A percentile compares a stretch with the other conserved stretches of the same genome.
Conservation (phyloP, 2,888 invertebrate genomes). For the Lampropteryx suffumata region DNA sequence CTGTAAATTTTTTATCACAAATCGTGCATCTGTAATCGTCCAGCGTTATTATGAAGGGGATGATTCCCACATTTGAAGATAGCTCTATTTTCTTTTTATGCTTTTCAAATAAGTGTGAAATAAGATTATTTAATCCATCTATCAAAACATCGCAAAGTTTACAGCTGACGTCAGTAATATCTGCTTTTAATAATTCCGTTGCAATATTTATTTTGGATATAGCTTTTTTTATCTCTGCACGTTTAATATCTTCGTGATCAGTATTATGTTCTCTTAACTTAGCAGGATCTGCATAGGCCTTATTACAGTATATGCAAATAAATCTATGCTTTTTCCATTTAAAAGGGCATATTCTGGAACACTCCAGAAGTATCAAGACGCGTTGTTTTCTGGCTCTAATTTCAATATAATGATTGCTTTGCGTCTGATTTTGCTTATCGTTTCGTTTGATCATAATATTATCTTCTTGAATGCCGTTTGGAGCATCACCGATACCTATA, state of each 20-base stretch:
- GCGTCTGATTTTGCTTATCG: neutral
- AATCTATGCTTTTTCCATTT: constrained; percentile 68
- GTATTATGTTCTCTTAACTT: constrained; percentile 52
- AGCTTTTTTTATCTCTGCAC: constrained; percentile 47
- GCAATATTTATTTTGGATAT: constrained; percentile 34
- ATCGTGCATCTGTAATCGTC: constrained; percentile 58
- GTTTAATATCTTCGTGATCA: constrained; percentile 43
- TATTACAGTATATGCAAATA: constrained; percentile 66
- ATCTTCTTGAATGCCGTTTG: constrained; percentile 14
- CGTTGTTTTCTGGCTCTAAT: constrained; percentile 55
- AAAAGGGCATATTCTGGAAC: constrained; percentile 66
- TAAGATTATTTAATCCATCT: constrained; percentile 49
- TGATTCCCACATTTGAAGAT: constrained; percentile 53
- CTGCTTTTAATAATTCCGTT: constrained; percentile 67
- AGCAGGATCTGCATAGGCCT: constrained; percentile 56
- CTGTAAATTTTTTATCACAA: constrained; percentile 57
- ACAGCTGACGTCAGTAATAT: constrained; percentile 61
- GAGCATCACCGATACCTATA: constrained; percentile 62
- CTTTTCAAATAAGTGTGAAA: constrained; percentile 52
- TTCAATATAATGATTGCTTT: constrained; percentile 40
- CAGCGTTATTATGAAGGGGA: constrained; percentile 62
- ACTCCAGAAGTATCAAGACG: constrained; percentile 56
- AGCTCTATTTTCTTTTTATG: constrained; percentile 56
- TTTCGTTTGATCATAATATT: constrained; percentile 16
- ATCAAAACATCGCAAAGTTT: constrained; percentile 55